These are phyloP conservation scores for Strigamia transsilvanica DNA, from an alignment of 2,888 invertebrate genomes.

Conservation along the genomic window DNA sequence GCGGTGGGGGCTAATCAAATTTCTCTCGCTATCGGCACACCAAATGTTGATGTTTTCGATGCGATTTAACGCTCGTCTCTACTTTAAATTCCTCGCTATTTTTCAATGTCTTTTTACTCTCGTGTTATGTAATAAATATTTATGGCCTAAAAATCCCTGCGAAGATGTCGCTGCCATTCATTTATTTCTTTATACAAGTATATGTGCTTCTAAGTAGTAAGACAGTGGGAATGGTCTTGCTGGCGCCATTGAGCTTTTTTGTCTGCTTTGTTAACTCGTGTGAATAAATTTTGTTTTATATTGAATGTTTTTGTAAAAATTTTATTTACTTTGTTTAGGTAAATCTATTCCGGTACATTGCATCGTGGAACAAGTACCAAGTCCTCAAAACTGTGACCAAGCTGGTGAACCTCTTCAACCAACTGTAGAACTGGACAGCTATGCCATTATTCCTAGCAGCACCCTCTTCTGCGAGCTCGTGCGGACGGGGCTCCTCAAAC, in stretches of 20 bases:
- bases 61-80: slow-evolving; percentile 17
- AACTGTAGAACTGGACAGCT: slow-evolving; percentile 90
- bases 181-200: background rate
- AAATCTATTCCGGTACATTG: slow-evolving; percentile 94
- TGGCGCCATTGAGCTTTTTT: slow-evolving; percentile 11
- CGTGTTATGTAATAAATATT: slow-evolving; percentile 30
- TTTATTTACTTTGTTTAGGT: slow-evolving; percentile 67
- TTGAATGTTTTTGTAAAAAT: background rate
- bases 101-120: slow-evolving; percentile 31
- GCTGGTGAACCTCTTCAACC: slow-evolving; percentile 62
- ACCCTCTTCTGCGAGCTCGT: slow-evolving; percentile 91
- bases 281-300: background rate
- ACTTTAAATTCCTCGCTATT: slow-evolving; percentile 17
- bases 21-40: slow-evolving; percentile 27
- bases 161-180: slow-evolving; percentile 23
- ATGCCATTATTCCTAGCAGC: slow-evolving; percentile 91
- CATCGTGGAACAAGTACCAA: slow-evolving; percentile 76
- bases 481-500: slow-evolving; percentile 85
- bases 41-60: slow-evolving; percentile 46
- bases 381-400: slow-evolving; percentile 59
- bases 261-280: background rate
- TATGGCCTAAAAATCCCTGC: background rate
- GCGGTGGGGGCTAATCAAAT: slow-evolving; percentile 34
- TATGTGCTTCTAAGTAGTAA: background rate
- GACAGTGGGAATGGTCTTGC: slow-evolving; percentile 14